phyloP scores from a whole-genome alignment of 2,113 vertebrate species.

The Elachura formosa region DNA sequence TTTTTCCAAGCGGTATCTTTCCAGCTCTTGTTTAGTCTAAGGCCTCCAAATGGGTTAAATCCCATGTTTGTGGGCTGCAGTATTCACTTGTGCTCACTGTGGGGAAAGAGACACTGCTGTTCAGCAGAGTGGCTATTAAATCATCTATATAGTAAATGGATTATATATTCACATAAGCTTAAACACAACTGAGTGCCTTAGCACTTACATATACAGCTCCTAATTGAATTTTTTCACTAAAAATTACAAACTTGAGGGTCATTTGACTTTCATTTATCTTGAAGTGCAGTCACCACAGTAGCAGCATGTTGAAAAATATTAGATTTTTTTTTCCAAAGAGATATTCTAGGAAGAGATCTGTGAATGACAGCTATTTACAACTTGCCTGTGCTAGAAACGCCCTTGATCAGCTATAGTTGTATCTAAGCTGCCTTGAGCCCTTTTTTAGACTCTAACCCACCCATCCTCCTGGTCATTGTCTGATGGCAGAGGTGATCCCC shows the following conservation, averaged over 20 bases:
- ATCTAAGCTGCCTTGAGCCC: not conserved
- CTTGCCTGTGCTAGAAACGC: not conserved
- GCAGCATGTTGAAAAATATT: not conserved
- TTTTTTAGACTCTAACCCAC: not conserved
- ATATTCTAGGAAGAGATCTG: not conserved
- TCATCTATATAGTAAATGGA: not conserved
- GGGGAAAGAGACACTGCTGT: not conserved
- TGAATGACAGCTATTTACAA: not conserved
- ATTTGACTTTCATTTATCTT: not conserved
- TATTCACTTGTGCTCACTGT: not conserved
- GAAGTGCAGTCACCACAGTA: not conserved
- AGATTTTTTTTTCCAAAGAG: not conserved
- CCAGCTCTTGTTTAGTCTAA: not conserved
- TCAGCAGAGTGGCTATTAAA: not conserved
- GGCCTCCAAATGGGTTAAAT: not conserved
- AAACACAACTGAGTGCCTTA: not conserved
- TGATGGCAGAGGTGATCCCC: fast-evolving
- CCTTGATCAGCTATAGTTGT: not conserved
- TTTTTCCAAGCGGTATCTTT: not conserved
- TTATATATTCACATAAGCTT: slow-evolving; percentile 27
- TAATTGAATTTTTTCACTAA: not conserved
- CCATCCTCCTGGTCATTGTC: not conserved
- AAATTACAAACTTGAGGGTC: not conserved
- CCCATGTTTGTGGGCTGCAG: not conserved
- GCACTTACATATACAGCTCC: not conserved